Conservation (phyloP, 2,888 invertebrate genomes). For the Eledona agricola region DNA sequence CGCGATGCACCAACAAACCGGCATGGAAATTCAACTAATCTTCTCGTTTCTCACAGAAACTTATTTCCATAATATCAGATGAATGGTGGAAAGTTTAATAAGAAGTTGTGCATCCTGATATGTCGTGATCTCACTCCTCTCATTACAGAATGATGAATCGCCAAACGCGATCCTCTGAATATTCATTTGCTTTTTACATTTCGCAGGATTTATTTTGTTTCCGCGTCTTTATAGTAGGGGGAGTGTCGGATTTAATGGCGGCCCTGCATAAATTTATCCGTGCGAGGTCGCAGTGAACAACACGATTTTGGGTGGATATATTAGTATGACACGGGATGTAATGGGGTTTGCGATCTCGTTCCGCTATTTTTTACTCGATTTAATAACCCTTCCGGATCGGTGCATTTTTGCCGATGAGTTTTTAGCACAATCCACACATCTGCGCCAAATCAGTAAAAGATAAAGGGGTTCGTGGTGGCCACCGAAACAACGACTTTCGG, state of each 20-base stretch:
- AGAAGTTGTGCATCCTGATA: conserved; percentile 34
- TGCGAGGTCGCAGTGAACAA: too few species aligned
- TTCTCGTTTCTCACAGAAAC: conserved; percentile 44
- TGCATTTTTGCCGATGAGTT: too few species aligned
- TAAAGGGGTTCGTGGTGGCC: conserved; percentile 15
- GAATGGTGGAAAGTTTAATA: conserved; percentile 46
- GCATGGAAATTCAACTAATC: conserved; percentile 42
- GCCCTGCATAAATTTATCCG: too few species aligned
- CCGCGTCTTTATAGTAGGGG: neutral
- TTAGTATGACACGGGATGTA: too few species aligned
- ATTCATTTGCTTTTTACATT: conserved; percentile 2
- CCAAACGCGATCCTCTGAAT: conserved; percentile 7
- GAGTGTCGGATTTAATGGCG: too few species aligned
- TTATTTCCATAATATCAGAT: conserved; percentile 47
- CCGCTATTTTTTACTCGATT: too few species aligned
- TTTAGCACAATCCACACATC: conserved; percentile 23
- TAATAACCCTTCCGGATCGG: too few species aligned
- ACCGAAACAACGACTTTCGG: conserved; percentile 20
- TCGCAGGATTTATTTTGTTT: conserved; percentile 4
- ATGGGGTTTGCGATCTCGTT: too few species aligned
- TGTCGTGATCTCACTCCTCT: conserved; percentile 18
- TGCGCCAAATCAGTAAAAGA: conserved; percentile 23
- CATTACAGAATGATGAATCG: conserved; percentile 16
- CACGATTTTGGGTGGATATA: too few species aligned
- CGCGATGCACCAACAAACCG: conserved; percentile 29